Evolutionary conservation across 2,888 invertebrate genomes (phyloP), one percentile per base, ranked within the genome.

Genomic region (Arge pagana): DNA sequence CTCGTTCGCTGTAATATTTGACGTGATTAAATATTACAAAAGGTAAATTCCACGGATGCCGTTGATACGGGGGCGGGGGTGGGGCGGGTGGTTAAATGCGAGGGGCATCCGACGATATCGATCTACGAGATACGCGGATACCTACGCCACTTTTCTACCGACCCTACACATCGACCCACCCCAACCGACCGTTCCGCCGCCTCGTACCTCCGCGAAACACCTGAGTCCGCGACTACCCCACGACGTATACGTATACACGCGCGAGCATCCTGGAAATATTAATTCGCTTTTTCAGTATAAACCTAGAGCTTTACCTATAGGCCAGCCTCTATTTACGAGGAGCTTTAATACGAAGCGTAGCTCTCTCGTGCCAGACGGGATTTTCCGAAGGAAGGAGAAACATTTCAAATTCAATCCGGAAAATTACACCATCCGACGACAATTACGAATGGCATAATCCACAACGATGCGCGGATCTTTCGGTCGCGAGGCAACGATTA

Each of bases 11-110:
- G 56, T 58, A 62, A 68, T 67, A 67, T 70, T 65, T 62, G 61
- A 61, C 60, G 60, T 57, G 69, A 68, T 71, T 68, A 68, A 69
- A 68, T 68, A 64, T 68, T 68, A 65, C 63, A 62, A 67, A 66
- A 66, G 65, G 61, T 60, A 66, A 65, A 67, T 70, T 70, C 64
- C 63, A 53, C 50, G 60, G 64, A 68, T 64, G 58, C 62, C 62
- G 52, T 57, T 51, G 56, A 56, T 60, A 60, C 56, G 58, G 58
- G 11, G 35, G 15, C 18, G n/a, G 10, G 24, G 8, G n/a, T 3
- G 10, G 4, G 19, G 48, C 10, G 11, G 24, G 3, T n/a, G 19
- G 41, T 41, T 48, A 50, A 48, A 42, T 53, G 30, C 30, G 42
- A 35, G 23, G 45, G 26, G 50, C 36, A 16, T 26, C 26, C 28